Evolutionary conservation across 2,797 vertebrate genomes (phyloP).

Genomic region (Caiman crocodilus): DNA sequence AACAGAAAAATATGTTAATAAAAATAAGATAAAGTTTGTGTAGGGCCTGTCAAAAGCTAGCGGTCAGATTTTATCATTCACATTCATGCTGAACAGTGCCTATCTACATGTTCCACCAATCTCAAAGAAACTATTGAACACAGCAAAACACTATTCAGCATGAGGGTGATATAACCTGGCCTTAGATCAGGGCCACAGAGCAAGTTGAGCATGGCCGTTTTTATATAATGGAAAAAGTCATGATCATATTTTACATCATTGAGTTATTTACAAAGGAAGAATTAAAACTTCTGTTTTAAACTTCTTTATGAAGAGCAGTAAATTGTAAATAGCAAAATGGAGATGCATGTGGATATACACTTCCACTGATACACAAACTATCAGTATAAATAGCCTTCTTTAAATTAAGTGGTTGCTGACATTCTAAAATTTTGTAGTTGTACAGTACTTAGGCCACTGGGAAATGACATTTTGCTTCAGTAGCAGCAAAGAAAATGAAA

Average conservation of each 20-base stretch:
- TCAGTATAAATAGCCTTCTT: background rate
- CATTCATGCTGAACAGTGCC: too few species aligned
- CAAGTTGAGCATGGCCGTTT: background rate
- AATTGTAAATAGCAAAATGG: background rate
- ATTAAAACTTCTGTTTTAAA: conserved; percentile 69
- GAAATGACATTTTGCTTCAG: conserved; percentile 56
- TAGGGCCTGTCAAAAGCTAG: too few species aligned
- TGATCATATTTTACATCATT: conserved; percentile 18
- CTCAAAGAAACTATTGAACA: background rate
- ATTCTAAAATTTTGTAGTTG: conserved; percentile 67
- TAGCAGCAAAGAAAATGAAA: conserved; percentile 41
- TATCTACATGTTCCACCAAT: too few species aligned
- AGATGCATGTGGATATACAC: conserved; percentile 8
- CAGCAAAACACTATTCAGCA: background rate
- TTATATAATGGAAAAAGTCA: conserved; percentile 64
- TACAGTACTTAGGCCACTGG: conserved; percentile 36
- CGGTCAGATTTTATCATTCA: too few species aligned
- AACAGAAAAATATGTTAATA: background rate
- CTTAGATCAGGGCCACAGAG: background rate
- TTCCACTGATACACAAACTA: conserved; percentile 7
- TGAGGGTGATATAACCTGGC: background rate
- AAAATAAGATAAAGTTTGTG: too few species aligned
- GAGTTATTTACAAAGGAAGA: conserved; percentile 32
- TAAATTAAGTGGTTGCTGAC: conserved; percentile 63
- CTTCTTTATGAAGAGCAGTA: conserved; percentile 4